Conservation (phyloP, 2,888 invertebrate species). For the Parnassius orleans region DNA sequence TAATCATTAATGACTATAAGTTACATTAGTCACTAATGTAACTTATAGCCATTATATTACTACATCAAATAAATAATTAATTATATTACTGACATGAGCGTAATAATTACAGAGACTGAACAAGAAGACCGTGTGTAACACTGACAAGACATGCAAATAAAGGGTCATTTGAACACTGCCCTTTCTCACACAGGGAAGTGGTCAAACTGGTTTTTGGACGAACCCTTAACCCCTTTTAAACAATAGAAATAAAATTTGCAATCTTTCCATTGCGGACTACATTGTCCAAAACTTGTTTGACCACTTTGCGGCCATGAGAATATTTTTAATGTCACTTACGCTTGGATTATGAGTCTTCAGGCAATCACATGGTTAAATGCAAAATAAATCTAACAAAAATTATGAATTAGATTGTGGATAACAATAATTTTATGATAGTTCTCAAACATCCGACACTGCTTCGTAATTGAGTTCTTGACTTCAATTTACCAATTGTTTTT, state of each 20-base stretch:
- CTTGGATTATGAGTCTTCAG: no score
- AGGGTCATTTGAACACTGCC: slow-evolving; percentile 62
- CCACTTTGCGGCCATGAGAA: slow-evolving; percentile 62
- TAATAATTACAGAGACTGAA: neutral
- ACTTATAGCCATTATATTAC: no score
- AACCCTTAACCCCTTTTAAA: slow-evolving; percentile 47
- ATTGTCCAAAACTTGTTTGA: slow-evolving; percentile 74
- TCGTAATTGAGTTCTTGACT: slow-evolving; percentile 14
- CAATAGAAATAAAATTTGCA: slow-evolving; percentile 10
- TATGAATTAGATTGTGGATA: no score
- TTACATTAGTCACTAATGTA: no score
- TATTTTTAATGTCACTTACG: slow-evolving; percentile 26
- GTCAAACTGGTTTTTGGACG: slow-evolving; percentile 71
- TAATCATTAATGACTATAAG: no score
- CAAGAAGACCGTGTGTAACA: slow-evolving; percentile 39
- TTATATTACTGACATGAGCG: no score
- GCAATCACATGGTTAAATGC: no score
- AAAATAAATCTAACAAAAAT: no score
- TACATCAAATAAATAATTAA: no score
- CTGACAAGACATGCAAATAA: slow-evolving; percentile 58
- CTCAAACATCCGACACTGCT: neutral
- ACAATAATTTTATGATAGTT: no score
- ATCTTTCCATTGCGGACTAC: slow-evolving; percentile 50
- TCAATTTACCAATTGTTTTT: slow-evolving; percentile 8
- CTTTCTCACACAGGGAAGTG: slow-evolving; percentile 67